phyloP scores from a whole-genome alignment of 37 sponge, comb jelly and placozoan species.

The Ephydatia muelleri region DNA sequence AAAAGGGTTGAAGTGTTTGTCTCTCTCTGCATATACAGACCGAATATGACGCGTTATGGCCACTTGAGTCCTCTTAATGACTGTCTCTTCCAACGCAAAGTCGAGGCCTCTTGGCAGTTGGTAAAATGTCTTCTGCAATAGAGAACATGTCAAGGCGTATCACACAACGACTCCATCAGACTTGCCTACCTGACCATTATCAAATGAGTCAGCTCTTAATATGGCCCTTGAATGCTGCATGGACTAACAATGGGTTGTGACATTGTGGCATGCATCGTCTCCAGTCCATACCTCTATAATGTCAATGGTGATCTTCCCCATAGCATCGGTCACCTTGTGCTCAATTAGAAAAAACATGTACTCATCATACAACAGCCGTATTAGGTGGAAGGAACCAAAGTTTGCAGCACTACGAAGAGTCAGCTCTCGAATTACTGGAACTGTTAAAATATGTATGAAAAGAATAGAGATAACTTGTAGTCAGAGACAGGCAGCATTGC shows the following conservation, averaged over 20 bases:
- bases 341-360: constrained; percentile 99
- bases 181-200: neutral
- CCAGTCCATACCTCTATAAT: constrained; percentile 86
- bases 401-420: constrained; percentile 98
- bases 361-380: constrained; percentile 96
- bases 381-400: constrained; percentile 98
- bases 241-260: neutral
- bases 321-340: constrained; percentile 88
- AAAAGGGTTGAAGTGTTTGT: neutral
- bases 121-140: neutral
- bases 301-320: constrained; percentile 81
- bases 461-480: neutral
- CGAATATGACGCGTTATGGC: neutral
- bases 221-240: constrained; percentile 10
- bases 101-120: neutral
- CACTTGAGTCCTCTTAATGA: neutral
- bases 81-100: neutral
- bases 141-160: neutral
- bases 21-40: neutral
- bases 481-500: no score
- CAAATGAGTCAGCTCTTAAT: neutral
- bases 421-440: constrained; percentile 97
- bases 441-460: constrained; percentile 26
- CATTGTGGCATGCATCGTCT: neutral
- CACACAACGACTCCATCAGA: neutral